Evolutionary conservation across 1,140 invertebrate genomes (phyloP), one percentile per base, ranked within the genome.

Genomic region (Drosophila azteca): DNA sequence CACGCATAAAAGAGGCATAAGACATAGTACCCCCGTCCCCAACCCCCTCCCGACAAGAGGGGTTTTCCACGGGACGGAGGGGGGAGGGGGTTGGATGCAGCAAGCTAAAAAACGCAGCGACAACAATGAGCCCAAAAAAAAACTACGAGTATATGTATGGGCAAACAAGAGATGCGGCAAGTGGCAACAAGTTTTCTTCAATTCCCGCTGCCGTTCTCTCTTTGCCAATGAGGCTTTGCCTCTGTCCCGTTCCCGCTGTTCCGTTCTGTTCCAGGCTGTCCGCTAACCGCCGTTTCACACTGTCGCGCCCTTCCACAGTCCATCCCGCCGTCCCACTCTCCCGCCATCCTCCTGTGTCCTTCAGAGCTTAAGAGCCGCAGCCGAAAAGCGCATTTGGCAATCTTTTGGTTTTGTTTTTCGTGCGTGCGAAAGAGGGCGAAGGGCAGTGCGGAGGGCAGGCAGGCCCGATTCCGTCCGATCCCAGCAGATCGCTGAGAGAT

Each of bases 1-100:
- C 80, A 84, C 72, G 76, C 79, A 79, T 69, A 62, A 66, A 77
- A 75, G 63, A 74, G 48, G 22, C 17, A n/a, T 22, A 43, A 55
- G 62, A 46, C 53, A 55, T 5, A 65, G 35, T 39, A 11, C 1
- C 35, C 35, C 11, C 8, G 0, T 11, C 11, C 35, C n/a, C n/a
- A n/a, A n/a, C n/a, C n/a, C n/a, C 6, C 31, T 9, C 31, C 31
- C 3, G 2, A 9, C 8, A 3, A 39, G 3, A 5, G 24, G 24
- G 24, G 5, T 26, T 26, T 4, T 26, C 4, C 31, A 35, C 4
- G 35, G 35, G 35, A 11, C 2, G 8, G 31, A 65, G 51, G 66
- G 63, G 61, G 51, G 51, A 62, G 63, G 61, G 51, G 52, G 54
- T 5, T 26, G 24, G 77, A 63, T 78, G 73, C 75, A 84, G 57